Evolutionary conservation across 2,888 invertebrate genomes (phyloP).

Genomic region (Gerris lacustris): DNA sequence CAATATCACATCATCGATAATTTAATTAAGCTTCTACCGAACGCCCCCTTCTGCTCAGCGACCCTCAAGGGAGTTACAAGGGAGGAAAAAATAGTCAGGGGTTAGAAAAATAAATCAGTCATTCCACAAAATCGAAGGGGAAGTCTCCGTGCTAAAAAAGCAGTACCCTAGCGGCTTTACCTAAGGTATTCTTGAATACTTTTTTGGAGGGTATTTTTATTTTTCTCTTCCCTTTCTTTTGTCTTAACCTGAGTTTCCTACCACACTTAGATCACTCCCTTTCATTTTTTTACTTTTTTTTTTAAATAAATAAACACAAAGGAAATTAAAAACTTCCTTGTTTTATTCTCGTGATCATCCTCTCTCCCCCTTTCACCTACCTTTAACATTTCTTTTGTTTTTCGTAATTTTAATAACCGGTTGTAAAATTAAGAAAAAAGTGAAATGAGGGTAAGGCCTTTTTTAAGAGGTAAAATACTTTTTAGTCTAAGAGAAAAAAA

Average conservation of each 20-base stretch:
- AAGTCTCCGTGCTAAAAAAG: not conserved
- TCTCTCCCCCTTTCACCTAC: slow-evolving; percentile 4
- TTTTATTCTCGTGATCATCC: no score
- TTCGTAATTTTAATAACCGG: slow-evolving; percentile 25
- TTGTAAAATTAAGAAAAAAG: slow-evolving; percentile 7
- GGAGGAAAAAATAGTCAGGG: not conserved
- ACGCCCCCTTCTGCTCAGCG: not conserved
- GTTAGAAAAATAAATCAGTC: not conserved
- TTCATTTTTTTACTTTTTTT: no score
- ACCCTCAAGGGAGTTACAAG: not conserved
- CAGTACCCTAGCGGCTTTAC: not conserved
- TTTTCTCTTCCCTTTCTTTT: no score
- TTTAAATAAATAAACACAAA: no score
- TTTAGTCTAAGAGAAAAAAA: not conserved
- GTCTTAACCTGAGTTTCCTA: not conserved
- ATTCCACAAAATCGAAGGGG: not conserved
- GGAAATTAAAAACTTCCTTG: slow-evolving; percentile 27
- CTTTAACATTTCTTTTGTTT: slow-evolving; percentile 16
- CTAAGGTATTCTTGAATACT: no score
- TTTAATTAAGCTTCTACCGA: slow-evolving; percentile 7
- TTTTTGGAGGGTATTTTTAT: no score
- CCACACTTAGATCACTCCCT: no score
- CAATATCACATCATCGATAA: slow-evolving; percentile 9
- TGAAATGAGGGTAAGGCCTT: not conserved
- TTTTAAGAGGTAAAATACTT: no score